Evolutionary conservation across 2,113 vertebrate genomes (phyloP).

Genomic region (Aix galericulata): DNA sequence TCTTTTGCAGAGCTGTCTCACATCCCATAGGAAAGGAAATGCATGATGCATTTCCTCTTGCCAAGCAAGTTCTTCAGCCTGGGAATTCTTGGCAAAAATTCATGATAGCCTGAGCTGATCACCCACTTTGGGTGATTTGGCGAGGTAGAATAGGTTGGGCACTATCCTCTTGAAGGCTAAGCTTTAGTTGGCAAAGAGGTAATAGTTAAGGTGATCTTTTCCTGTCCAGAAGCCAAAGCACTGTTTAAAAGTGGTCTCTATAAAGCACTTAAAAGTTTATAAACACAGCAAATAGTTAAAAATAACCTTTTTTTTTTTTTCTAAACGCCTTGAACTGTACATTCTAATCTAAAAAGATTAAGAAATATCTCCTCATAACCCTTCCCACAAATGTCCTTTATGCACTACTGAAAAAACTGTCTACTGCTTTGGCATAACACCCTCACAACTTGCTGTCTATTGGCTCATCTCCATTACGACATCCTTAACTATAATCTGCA

Average conservation of each 20-base stretch:
- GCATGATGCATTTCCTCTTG: not conserved
- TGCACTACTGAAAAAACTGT: not conserved
- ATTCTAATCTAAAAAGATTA: not conserved
- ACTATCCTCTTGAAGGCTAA: not conserved
- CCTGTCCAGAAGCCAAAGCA: not conserved
- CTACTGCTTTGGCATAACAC: not conserved
- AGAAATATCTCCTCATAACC: not conserved
- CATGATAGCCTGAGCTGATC: not conserved
- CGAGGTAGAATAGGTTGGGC: not conserved
- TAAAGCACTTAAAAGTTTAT: not conserved
- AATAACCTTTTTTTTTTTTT: not conserved
- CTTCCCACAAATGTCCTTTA: not conserved
- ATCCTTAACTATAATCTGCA: not conserved
- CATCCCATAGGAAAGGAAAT: not conserved
- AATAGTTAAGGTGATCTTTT: constrained; percentile 2
- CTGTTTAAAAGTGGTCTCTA: not conserved
- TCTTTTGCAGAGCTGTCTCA: not conserved
- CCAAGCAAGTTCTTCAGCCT: not conserved
- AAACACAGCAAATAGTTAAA: not conserved
- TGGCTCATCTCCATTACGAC: not conserved
- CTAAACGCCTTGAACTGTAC: not conserved
- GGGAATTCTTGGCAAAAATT: not conserved
- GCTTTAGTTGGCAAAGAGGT: not conserved
- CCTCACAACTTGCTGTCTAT: not conserved
- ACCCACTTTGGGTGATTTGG: not conserved